Evolutionary conservation across 2,888 invertebrate species (phyloP), one percentile per base, ranked within the genome.

Genomic region (Hecatera dysodea): DNA sequence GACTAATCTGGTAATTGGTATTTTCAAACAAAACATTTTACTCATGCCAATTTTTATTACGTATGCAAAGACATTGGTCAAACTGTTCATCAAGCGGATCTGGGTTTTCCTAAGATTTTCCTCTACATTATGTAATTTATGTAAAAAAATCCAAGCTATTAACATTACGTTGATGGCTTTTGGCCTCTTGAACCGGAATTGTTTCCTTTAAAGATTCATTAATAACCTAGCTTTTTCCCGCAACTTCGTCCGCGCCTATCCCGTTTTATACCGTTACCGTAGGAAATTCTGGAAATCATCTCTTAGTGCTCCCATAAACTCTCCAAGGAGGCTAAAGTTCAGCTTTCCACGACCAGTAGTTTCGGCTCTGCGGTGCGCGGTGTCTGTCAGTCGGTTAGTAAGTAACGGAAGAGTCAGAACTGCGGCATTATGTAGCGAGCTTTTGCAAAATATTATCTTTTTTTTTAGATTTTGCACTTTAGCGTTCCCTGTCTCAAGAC

Each of bases 1-100:
- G 72, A 60, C 33, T 15, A 71, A 66, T 63, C 72, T 15, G 70
- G 60, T 67, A 71, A 65, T 52, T 52, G 79, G 66, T 66, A 63
- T 70, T 78, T 63, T 65, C 29, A 50, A 78, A 78, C 64, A 71
- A 76, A 59, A 52, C 9, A 36, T 67, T 52, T 57, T 55, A 53
- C 7, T 56, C 60, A 15, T 62, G 62, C 48, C 48, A 71, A 61
- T 76, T 53, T 80, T 39, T n/a, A 68, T 36, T 27, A 65, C 15
- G 44, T 53, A 70, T 78, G 42, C 72, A 22, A 48, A 57, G 36
- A 4, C 60, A 53, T 52, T 60, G 1, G 36, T 44, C 12, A 55
- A 46, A 50, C n/a, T 22, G 60, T 61, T 48, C 33, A 27, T 60
- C 39, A 64, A n/a, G 12, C 29, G 22, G 52, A 57, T 19, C 44